Percentiles rank a stretch among this genome's conserved stretches.
Conservation (phyloP, 2,888 invertebrate species). For the Fabriciana adippe region DNA sequence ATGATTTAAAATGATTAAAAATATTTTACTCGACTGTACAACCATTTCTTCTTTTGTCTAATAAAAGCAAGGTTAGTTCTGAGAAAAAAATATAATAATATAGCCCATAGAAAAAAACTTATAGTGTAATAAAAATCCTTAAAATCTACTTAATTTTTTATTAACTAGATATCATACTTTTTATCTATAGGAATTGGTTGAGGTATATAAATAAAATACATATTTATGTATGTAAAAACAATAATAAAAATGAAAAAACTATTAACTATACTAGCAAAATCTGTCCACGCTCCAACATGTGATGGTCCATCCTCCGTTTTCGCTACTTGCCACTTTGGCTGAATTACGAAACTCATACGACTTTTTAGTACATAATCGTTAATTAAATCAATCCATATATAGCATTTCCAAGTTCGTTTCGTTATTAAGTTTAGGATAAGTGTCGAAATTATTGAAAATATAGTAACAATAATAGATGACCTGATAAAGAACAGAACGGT, state of each 20-base stretch:
- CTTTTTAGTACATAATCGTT: conserved; percentile 45
- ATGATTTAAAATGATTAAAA: too few species aligned
- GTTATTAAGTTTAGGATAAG: conserved; percentile 44
- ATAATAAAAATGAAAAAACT: conserved; percentile 32
- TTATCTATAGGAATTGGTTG: conserved; percentile 31
- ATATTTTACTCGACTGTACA: too few species aligned
- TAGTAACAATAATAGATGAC: conserved; percentile 49
- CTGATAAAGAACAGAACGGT: conserved; percentile 51
- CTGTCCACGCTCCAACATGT: conserved; percentile 44
- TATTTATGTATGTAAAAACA: conserved; percentile 43
- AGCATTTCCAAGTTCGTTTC: conserved; percentile 37
- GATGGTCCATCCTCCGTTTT: conserved; percentile 24
- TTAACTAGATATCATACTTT: background rate
- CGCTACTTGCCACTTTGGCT: conserved; percentile 45
- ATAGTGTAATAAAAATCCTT: too few species aligned
- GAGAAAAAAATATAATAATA: too few species aligned
- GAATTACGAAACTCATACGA: conserved; percentile 43
- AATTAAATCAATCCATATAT: conserved; percentile 43
- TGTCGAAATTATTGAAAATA: conserved; percentile 44
- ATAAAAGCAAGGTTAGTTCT: too few species aligned
- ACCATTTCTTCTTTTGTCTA: too few species aligned
- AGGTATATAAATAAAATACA: conserved; percentile 50
- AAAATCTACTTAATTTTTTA: background rate
- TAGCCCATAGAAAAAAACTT: too few species aligned
- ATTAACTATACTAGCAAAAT: conserved; percentile 50